Evolutionary conservation across 2,113 vertebrate genomes (phyloP), one percentile per base, ranked within the genome.

Genomic region (Benitochromis conjunctus): DNA sequence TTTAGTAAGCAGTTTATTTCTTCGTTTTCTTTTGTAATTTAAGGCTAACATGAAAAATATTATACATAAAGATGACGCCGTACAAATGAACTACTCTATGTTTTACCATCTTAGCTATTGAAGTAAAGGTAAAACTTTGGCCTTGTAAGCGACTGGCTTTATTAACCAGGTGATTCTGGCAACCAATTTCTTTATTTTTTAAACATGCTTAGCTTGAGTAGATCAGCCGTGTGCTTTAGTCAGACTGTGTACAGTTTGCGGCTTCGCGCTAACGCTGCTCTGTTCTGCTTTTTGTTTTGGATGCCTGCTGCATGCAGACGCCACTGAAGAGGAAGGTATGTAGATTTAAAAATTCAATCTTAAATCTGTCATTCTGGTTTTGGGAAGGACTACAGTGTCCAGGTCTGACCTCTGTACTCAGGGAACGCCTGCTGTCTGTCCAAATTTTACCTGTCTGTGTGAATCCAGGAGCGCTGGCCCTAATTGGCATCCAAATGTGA

Each of bases 301-400:
- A 93, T 93, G 91, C 94, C 95, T 95, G 93, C 95, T 96, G 96
- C 95, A 96, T 97, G 96, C 95, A 96, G 95, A 96, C 55, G 92
- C 82, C 90, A 54, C 80, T 93, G 95, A 95, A 95, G 96, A 95
- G 92, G 94, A 95, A 96, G 95, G 94, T 96, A 96, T 92, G 95
- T 96, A 89, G 83, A 94, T 90, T 87, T 85, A 71, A 85, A 85
- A 81, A 87, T 78, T 84, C 13, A 82, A 90, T 86, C 60, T 89
- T 38, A 85, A 60, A 84, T 86, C 83, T 84, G 82, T 94, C 81
- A 82, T 89, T 94, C 90, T 94, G 94, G 92, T 93, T 93, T 89
- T 91, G 91, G 62, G 92, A 21, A n/a, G 83, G 69, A 82, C 82
- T 36, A 26, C 76, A 41, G 82, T 41, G 90, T 90, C 90, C 55